Base-by-base conservation (phyloP, 2,113 vertebrate species). In the Bucco capensis region DNA sequence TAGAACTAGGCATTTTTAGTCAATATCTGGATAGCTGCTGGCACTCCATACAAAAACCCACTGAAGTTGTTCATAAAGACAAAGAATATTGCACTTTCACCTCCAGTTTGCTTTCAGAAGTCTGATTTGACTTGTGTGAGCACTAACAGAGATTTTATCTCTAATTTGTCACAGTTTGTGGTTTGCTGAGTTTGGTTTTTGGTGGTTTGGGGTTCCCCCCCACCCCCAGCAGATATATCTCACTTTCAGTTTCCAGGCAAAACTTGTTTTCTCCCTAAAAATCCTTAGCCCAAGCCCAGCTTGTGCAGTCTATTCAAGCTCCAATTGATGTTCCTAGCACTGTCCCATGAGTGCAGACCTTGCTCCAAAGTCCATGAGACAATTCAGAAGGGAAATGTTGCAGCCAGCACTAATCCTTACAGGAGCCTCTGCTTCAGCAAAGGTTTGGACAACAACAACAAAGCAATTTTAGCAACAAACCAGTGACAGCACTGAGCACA, bases 361-460 rank as follows among this genome's bases (percentile, higher is more conserved):
- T 19, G 38, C 27, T 56, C 27, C 35, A 4, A 31, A 62, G 3
- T 21, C 30, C 17, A 3, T 0, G 5, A 15, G 28, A 12, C 5
- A 5, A 23, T 6, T 6, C 23, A 13, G 19, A 28, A 14, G 38
- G 2, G 1, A 35, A 47, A 27, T 17, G 19, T 0, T 17, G 15
- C 1, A 10, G n/a, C 12, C 54, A 40, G 23, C 4, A 1, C 5
- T 33, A 17, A 37, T 5, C 28, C 23, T 62, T 9, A 37, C 13
- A 8, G 12, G 5, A 14, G 9, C 51, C 61, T 30, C 11, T 16
- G 4, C 33, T 8, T 2, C 7, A 53, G 21, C 33, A 28, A n/a
- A 25, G 46, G 6, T 57, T 21, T 19, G 8, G 27, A 57, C 51
- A 22, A 12, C n/a, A 14, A n/a, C 21, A 7, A 46, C 14, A 17